A percentile compares a stretch with the other conserved stretches of the same genome.
Evolutionary conservation across 2,797 vertebrate genomes (phyloP).

Genomic region (Centroberyx gerrardi): DNA sequence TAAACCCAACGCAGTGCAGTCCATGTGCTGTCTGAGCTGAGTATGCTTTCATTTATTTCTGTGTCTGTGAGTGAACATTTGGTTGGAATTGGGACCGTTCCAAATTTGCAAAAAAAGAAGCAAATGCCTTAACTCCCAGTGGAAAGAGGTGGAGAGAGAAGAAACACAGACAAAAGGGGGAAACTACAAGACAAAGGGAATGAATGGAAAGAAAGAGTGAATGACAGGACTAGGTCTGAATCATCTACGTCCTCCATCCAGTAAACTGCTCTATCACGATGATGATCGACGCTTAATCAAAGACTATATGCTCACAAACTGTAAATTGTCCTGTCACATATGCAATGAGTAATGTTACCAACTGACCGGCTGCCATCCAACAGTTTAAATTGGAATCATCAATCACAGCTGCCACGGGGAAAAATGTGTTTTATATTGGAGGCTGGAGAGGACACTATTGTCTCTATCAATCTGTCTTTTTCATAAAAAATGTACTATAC

Average conservation of each 20-base stretch:
- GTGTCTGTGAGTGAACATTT: conserved; percentile 71
- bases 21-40: conserved; percentile 53
- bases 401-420: neutral
- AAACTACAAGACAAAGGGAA: conserved; percentile 49
- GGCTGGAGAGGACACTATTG: neutral
- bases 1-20: conserved; percentile 35
- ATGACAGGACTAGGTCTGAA: conserved; percentile 31
- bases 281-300: conserved; percentile 5
- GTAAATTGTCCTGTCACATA: neutral
- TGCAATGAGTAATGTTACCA: conserved; percentile 53
- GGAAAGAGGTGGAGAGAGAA: conserved; percentile 63
- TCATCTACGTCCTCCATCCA: conserved; percentile 26
- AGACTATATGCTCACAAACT: conserved; percentile 2
- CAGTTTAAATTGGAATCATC: neutral
- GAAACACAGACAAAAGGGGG: conserved; percentile 33
- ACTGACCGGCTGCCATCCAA: conserved; percentile 48
- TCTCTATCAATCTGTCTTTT: conserved; percentile 1
- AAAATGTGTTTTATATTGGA: conserved; percentile 13
- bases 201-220: conserved; percentile 53
- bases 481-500: conserved; percentile 1
- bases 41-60: conserved; percentile 62
- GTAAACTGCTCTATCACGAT: conserved; percentile 25
- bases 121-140: conserved; percentile 75
- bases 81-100: conserved; percentile 67
- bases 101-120: conserved; percentile 74